Conservation (phyloP, 2,113 vertebrate species). For the Peucedramus taeniatus region DNA sequence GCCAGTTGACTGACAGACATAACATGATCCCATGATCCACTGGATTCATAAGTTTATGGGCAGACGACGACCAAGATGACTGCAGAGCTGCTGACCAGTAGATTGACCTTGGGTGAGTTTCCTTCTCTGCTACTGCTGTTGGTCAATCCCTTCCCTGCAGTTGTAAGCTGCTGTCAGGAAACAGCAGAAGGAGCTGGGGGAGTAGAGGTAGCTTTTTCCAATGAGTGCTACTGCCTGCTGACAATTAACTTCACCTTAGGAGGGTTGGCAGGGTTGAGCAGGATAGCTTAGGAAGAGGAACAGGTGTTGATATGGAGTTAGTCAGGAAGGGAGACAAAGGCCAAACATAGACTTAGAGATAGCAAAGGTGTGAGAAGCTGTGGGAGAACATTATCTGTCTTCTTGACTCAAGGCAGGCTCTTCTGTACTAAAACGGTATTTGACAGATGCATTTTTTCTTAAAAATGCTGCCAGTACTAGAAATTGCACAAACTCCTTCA, state of each 20-base stretch:
- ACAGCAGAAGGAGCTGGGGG: background rate
- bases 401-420: background rate
- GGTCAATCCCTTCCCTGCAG: background rate
- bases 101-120: background rate
- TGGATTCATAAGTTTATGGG: background rate
- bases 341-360: background rate
- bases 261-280: rapidly evolving
- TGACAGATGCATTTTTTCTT: background rate
- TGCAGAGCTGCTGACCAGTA: background rate
- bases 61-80: background rate
- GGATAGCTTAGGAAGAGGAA: background rate
- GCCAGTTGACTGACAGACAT: slow-evolving; percentile 6
- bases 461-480: background rate
- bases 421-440: background rate
- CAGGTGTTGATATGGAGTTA: background rate
- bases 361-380: background rate
- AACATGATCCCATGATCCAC: background rate
- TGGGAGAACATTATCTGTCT: background rate
- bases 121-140: background rate
- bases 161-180: background rate
- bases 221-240: background rate
- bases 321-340: background rate
- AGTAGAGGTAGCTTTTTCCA: background rate
- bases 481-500: background rate
- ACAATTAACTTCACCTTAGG: background rate